These are phyloP conservation scores for Oriolus oriolus DNA, from an alignment of 2,113 vertebrate species.

Conservation along the genomic window DNA sequence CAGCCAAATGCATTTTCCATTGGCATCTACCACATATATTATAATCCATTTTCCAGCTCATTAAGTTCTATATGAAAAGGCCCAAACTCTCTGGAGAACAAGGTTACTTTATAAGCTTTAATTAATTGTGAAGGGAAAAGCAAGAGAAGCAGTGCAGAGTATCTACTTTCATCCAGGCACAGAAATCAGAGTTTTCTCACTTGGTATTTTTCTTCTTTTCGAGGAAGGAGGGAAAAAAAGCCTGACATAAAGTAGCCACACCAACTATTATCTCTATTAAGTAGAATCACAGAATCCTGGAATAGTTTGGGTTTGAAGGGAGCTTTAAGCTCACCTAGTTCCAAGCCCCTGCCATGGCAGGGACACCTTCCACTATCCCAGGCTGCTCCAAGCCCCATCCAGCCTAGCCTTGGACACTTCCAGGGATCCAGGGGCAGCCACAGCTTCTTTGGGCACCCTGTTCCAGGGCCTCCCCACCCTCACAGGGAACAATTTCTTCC, in stretches of 20 bases:
- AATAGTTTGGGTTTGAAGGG: background rate
- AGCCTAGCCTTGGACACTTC: fast-evolving
- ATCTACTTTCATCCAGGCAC: background rate
- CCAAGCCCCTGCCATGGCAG: background rate
- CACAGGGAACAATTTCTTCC: background rate
- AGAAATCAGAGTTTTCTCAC: background rate
- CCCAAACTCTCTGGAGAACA: background rate
- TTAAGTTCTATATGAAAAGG: background rate
- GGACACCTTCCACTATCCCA: fast-evolving
- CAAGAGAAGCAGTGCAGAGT: background rate
- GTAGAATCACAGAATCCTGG: background rate
- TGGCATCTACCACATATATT: background rate
- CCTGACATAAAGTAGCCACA: background rate
- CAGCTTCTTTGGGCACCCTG: background rate
- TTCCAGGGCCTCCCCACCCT: background rate
- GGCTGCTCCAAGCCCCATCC: fast-evolving
- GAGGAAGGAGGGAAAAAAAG: background rate
- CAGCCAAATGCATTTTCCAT: background rate
- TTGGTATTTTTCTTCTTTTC: background rate
- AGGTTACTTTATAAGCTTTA: background rate
- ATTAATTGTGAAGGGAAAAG: background rate
- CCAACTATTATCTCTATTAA: background rate
- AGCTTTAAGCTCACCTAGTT: background rate
- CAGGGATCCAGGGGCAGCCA: background rate
- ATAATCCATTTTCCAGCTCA: background rate